Evolutionary conservation across 2,888 invertebrate species (phyloP).

Genomic region (Eumerus sabulonum): DNA sequence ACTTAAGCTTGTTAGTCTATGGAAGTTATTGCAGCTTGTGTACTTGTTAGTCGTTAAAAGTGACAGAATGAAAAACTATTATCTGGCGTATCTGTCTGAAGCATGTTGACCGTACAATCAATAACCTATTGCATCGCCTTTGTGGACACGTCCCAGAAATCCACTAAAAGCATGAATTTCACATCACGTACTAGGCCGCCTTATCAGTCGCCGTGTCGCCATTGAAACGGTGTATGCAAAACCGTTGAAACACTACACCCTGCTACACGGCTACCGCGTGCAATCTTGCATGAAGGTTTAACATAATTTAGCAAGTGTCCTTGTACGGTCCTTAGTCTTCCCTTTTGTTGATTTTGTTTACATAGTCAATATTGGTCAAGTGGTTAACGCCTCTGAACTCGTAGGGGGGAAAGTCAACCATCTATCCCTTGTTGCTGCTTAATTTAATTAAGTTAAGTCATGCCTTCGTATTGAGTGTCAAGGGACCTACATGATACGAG

Average conservation of each 20-base stretch:
- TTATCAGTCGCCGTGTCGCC: too few relatives aligned
- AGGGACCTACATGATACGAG: conserved; percentile 14
- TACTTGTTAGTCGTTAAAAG: too few relatives aligned
- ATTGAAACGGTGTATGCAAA: conserved; percentile 5
- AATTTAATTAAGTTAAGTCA: conserved; percentile 40
- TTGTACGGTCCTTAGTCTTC: conserved; percentile 13
- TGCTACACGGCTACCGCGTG: background rate
- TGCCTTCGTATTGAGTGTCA: conserved; percentile 38
- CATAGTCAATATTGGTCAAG: conserved; percentile 59
- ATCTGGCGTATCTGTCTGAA: too few relatives aligned
- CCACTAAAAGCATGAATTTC: conserved; percentile 22
- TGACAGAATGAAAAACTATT: too few relatives aligned
- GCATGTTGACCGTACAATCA: conserved; percentile 6
- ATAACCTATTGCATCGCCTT: conserved; percentile 42
- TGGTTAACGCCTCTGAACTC: conserved; percentile 26
- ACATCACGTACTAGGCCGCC: conserved; percentile 37
- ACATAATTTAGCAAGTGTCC: conserved; percentile 45
- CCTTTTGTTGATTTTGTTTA: conserved; percentile 4
- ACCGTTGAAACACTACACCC: conserved; percentile 32
- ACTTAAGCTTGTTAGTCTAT: background rate
- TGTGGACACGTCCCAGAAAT: conserved; percentile 50
- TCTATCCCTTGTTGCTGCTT: conserved; percentile 11
- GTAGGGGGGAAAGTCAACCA: conserved; percentile 7
- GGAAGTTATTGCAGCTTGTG: too few relatives aligned
- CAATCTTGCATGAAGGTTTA: background rate